Evolutionary conservation across 2,797 vertebrate species (phyloP).

Genomic region (Enteromius trimaculatus): DNA sequence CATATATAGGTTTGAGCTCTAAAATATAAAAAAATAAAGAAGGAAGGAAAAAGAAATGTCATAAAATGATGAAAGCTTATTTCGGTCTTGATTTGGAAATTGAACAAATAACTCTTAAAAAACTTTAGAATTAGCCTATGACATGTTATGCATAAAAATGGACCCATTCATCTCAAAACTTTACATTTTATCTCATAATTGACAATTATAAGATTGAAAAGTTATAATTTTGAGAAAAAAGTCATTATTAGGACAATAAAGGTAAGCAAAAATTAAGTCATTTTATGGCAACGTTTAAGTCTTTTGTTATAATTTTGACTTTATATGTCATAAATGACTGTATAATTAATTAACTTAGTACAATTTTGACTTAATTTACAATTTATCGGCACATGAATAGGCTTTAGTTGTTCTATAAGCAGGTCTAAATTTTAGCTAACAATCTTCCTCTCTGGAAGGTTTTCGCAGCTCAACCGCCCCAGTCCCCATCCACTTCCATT

Average conservation of each 20-base stretch:
- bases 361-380: neutral
- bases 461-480: neutral
- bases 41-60: neutral
- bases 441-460: neutral
- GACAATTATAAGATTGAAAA: too few species aligned
- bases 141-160: too few species aligned
- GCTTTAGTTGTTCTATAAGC: too few species aligned
- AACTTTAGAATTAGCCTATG: too few species aligned
- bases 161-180: too few species aligned
- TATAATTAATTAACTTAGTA: too few species aligned
- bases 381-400: too few species aligned
- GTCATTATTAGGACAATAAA: too few species aligned
- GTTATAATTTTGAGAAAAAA: too few species aligned
- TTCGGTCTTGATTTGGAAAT: neutral
- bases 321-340: neutral
- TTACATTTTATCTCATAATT: too few species aligned
- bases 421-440: neutral
- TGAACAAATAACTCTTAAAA: neutral
- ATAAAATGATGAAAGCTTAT: neutral
- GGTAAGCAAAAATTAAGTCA: too few species aligned
- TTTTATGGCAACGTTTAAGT: too few species aligned
- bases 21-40: neutral
- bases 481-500: neutral
- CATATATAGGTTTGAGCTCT: neutral
- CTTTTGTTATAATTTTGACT: neutral